Percentiles rank a stretch among this genome's conserved stretches.
These are phyloP conservation scores for Bagarius yarrelli DNA, from an alignment of 2,113 vertebrate genomes.

Conservation along the genomic window DNA sequence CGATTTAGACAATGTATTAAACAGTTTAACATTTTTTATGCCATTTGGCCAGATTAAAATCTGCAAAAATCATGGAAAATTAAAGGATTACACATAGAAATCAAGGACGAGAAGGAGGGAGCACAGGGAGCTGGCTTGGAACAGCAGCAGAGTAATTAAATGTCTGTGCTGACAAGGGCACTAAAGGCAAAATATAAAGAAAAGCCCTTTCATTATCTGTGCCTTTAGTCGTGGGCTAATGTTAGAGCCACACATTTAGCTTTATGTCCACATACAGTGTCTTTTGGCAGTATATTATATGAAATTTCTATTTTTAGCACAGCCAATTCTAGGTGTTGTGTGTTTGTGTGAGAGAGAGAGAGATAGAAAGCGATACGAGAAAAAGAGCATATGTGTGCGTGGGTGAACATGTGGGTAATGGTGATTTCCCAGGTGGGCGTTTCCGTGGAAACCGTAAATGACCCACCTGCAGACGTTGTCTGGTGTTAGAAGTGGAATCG, in stretches of 20 bases:
- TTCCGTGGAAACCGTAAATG: slow-evolving; percentile 51
- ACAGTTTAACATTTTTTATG: background rate
- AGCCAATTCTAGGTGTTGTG: slow-evolving; percentile 11
- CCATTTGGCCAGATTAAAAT: background rate
- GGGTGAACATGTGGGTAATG: slow-evolving; percentile 19
- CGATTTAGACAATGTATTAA: background rate
- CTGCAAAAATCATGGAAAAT: background rate
- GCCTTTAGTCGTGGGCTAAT: background rate
- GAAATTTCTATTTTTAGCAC: slow-evolving; percentile 9
- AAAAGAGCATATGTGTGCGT: background rate
- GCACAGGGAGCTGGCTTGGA: slow-evolving; percentile 23
- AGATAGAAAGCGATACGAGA: too few relatives aligned
- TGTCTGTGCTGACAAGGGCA: slow-evolving; percentile 40
- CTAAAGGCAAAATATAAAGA: background rate
- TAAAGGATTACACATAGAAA: background rate
- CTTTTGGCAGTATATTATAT: slow-evolving; percentile 24
- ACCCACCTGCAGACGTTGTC: slow-evolving; percentile 46
- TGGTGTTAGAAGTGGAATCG: slow-evolving; percentile 41
- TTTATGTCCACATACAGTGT: background rate
- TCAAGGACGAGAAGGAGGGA: background rate
- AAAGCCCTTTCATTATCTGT: background rate
- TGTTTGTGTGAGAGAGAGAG: background rate
- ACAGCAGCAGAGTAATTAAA: slow-evolving; percentile 42
- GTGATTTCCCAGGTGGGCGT: slow-evolving; percentile 53
- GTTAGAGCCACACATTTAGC: background rate